These are phyloP conservation scores for Frankliniella intonsa DNA, from an alignment of 2,888 invertebrate genomes.

Conservation along the genomic window DNA sequence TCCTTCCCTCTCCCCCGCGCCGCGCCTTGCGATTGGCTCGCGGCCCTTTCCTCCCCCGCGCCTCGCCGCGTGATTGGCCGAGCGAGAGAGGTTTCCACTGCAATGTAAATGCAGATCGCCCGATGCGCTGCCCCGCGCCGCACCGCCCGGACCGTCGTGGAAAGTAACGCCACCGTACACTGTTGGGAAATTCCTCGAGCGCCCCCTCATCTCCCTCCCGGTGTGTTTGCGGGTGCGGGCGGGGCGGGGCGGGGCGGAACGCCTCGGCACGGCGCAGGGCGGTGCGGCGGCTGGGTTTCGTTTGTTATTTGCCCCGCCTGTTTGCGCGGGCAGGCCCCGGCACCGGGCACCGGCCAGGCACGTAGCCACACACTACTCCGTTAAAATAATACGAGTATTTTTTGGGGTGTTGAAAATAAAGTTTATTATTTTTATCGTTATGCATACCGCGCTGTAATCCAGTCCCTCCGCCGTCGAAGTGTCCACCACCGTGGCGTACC, in stretches of 20 bases:
- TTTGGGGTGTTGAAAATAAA: too few species aligned
- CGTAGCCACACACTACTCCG: neutral
- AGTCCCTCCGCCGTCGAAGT: too few species aligned
- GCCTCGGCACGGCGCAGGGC: neutral
- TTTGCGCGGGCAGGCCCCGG: neutral
- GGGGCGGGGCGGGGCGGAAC: neutral
- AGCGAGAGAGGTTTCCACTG: neutral
- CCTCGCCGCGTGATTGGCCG: neutral
- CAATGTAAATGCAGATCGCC: too few species aligned
- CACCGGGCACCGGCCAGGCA: neutral
- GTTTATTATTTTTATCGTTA: too few species aligned
- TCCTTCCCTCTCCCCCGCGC: neutral
- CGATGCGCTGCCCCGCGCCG: too few species aligned
- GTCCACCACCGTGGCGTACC: too few species aligned
- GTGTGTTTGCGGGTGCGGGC: neutral
- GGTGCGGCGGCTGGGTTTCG: neutral
- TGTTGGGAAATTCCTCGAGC: too few species aligned
- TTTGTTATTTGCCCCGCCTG: neutral
- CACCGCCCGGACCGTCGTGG: neutral
- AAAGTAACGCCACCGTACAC: conserved; percentile 4
- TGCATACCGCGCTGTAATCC: too few species aligned
- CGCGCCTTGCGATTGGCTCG: neutral
- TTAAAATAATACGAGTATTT: too few species aligned
- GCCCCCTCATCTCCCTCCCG: too few species aligned
- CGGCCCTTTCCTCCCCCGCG: neutral